phyloP scores from a whole-genome alignment of 2,797 vertebrate genomes.

The Oreortyx pictus region DNA sequence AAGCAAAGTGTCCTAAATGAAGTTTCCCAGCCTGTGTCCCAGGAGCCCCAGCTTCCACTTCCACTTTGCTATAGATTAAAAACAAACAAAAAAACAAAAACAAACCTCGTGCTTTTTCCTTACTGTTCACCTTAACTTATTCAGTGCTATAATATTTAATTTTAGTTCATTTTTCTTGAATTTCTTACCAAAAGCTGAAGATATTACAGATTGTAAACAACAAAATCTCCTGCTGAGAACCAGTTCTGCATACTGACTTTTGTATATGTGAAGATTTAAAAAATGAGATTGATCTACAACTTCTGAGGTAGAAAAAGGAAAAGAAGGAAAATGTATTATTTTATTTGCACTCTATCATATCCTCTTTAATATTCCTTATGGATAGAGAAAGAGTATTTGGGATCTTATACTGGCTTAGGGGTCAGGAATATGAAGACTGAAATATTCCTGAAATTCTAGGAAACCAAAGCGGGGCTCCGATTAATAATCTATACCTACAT shows the following conservation, averaged over 20 bases:
- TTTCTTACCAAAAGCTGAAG: constrained; percentile 1
- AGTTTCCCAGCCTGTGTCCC: neutral
- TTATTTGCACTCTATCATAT: neutral
- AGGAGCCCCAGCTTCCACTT: neutral
- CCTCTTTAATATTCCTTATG: neutral
- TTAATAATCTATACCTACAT: neutral
- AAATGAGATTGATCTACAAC: neutral
- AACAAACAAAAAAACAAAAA: neutral
- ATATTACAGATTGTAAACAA: neutral
- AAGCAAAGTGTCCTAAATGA: neutral
- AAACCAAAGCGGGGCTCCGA: neutral
- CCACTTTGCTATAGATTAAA: neutral
- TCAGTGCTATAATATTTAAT: neutral
- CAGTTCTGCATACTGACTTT: neutral
- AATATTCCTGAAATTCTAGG: neutral
- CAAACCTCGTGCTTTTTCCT: neutral
- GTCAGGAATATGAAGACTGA: neutral
- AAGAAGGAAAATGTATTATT: neutral
- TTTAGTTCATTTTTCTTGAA: neutral
- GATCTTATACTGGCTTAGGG: neutral
- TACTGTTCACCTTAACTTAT: neutral
- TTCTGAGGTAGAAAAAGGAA: neutral
- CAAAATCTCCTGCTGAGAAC: neutral
- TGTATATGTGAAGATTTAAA: neutral
- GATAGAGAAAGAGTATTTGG: neutral